Conservation (phyloP, 1,140 invertebrate genomes). For the Leptonema lineaticorne region DNA sequence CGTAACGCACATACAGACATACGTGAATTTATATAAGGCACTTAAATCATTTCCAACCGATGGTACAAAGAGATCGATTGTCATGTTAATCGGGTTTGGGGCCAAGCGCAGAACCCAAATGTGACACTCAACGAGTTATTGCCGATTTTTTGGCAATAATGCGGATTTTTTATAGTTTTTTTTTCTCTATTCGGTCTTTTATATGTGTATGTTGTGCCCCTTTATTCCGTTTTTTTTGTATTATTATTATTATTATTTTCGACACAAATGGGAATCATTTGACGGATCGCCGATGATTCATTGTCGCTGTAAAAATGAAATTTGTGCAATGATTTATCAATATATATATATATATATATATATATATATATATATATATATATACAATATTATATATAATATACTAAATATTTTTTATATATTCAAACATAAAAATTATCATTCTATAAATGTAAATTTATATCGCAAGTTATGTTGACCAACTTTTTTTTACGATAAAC, state of each 20-base stretch:
- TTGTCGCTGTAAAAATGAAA: background rate
- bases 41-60: constrained; percentile 15
- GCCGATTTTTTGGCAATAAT: constrained; percentile 32
- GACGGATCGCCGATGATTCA: background rate
- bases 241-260: constrained; percentile 3
- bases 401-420: too few relatives aligned
- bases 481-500: too few relatives aligned
- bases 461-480: too few relatives aligned
- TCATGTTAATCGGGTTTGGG: constrained; percentile 18
- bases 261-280: background rate
- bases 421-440: too few relatives aligned
- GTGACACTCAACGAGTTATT: constrained; percentile 26
- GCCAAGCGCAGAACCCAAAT: constrained; percentile 4
- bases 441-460: too few relatives aligned
- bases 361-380: background rate
- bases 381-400: background rate
- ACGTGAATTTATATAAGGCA: too few relatives aligned
- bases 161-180: constrained; percentile 26
- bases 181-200: too few relatives aligned
- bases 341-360: background rate
- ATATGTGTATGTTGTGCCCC: too few relatives aligned
- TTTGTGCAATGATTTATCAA: background rate
- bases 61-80: constrained; percentile 16
- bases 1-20: too few relatives aligned
- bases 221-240: too few relatives aligned